Evolutionary conservation across 2,797 vertebrate species (phyloP).

Genomic region (Artibeus jamaicensis): DNA sequence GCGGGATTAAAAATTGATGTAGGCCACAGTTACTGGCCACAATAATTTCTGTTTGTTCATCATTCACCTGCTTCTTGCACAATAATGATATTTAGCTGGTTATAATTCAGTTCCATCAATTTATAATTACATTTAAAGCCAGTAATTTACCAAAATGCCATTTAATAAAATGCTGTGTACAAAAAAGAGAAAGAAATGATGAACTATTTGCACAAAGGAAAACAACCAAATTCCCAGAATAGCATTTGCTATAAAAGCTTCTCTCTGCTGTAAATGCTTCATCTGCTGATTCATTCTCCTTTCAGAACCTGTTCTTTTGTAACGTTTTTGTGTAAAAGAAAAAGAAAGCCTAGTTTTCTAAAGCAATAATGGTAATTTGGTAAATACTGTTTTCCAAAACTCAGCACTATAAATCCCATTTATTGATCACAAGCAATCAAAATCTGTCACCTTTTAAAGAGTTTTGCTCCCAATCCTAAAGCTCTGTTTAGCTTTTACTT

Average conservation of each 20-base stretch:
- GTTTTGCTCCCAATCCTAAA: not conserved
- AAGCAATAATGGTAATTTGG: not conserved
- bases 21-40: rapidly evolving
- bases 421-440: not conserved
- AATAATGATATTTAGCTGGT: not conserved
- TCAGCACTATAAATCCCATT: not conserved
- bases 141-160: conserved; percentile 47
- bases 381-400: not conserved
- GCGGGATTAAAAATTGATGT: rapidly evolving
- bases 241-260: not conserved
- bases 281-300: conserved; percentile 24
- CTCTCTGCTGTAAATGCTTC: not conserved
- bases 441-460: not conserved
- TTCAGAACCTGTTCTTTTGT: not conserved
- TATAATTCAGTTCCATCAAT: conserved; percentile 27
- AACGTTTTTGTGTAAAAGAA: not conserved
- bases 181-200: not conserved
- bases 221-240: conserved; percentile 35
- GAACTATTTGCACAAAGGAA: conserved; percentile 5
- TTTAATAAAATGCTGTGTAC: conserved; percentile 37
- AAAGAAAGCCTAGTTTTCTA: not conserved
- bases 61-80: not conserved
- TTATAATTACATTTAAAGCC: conserved; percentile 32
- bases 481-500: not conserved
- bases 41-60: not conserved